phyloP scores from a whole-genome alignment of 1,140 invertebrate genomes.

The Acromyrmex charruanus region DNA sequence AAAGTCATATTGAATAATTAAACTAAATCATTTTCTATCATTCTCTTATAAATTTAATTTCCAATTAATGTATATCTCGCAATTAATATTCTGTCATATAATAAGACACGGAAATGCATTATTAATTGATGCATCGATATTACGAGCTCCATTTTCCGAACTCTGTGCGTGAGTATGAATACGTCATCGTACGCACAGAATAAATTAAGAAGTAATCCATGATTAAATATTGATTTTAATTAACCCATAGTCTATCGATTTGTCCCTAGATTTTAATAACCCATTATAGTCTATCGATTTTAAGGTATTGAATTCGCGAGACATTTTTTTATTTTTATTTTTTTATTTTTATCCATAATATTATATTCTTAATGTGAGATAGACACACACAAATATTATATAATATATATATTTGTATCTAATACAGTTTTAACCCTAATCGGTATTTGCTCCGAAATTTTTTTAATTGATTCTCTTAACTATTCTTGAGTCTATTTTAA shows the following conservation, averaged over 20 bases:
- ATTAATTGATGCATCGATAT: neutral
- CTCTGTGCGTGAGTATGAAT: neutral
- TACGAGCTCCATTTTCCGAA: neutral
- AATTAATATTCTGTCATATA: neutral
- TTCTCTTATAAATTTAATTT: constrained; percentile 15
- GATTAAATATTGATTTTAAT: neutral
- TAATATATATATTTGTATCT: too few relatives aligned
- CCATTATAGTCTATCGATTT: neutral
- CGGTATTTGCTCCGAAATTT: too few relatives aligned
- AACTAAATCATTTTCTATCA: neutral
- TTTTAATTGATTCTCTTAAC: too few relatives aligned
- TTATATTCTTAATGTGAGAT: neutral
- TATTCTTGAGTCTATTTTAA: too few relatives aligned
- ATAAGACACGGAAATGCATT: neutral
- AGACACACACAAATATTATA: too few relatives aligned
- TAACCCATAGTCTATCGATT: neutral
- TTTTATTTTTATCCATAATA: neutral
- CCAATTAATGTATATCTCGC: neutral
- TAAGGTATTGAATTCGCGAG: neutral
- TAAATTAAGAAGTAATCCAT: neutral
- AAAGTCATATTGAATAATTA: neutral
- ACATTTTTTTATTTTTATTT: too few relatives aligned
- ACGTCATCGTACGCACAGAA: too few relatives aligned
- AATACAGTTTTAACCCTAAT: too few relatives aligned
- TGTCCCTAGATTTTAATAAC: neutral